These are phyloP conservation scores for Tanaodytes sp. DNA, from an alignment of 2,888 invertebrate genomes.

Conservation along the genomic window DNA sequence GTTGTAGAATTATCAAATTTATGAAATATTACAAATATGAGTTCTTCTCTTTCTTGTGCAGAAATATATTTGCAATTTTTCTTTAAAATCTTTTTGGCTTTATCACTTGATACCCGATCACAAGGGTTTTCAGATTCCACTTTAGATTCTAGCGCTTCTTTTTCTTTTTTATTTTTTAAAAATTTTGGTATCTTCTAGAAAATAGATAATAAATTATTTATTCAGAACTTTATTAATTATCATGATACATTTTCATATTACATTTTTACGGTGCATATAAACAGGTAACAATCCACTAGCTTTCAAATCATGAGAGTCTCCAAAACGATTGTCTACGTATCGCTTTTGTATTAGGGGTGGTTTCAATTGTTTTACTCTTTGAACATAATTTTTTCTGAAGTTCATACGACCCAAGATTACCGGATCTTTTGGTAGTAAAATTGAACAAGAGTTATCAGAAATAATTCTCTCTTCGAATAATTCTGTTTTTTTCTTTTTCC, in stretches of 20 bases:
- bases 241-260: slow-evolving; percentile 56
- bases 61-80: slow-evolving; percentile 78
- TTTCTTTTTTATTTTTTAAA: neutral
- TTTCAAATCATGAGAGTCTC: slow-evolving; percentile 77
- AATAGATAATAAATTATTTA: neutral
- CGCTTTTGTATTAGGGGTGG: slow-evolving; percentile 75
- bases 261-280: slow-evolving; percentile 76
- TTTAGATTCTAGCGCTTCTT: slow-evolving; percentile 66
- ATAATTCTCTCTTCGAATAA: slow-evolving; percentile 19
- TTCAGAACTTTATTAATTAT: neutral
- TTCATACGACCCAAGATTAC: slow-evolving; percentile 68
- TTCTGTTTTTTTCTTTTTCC: slow-evolving; percentile 11
- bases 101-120: slow-evolving; percentile 36
- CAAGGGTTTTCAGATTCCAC: slow-evolving; percentile 54
- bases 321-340: slow-evolving; percentile 78
- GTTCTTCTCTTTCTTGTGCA: slow-evolving; percentile 77
- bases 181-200: slow-evolving; percentile 28
- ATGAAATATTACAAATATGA: slow-evolving; percentile 78
- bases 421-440: slow-evolving; percentile 53
- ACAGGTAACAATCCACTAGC: slow-evolving; percentile 80
- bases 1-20: too few relatives aligned
- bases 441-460: slow-evolving; percentile 18
- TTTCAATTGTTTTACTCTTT: slow-evolving; percentile 75
- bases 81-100: slow-evolving; percentile 31
- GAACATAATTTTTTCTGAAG: slow-evolving; percentile 78